phyloP scores from a whole-genome alignment of 2,797 vertebrate genomes.

The Crenuchus spilurus region DNA sequence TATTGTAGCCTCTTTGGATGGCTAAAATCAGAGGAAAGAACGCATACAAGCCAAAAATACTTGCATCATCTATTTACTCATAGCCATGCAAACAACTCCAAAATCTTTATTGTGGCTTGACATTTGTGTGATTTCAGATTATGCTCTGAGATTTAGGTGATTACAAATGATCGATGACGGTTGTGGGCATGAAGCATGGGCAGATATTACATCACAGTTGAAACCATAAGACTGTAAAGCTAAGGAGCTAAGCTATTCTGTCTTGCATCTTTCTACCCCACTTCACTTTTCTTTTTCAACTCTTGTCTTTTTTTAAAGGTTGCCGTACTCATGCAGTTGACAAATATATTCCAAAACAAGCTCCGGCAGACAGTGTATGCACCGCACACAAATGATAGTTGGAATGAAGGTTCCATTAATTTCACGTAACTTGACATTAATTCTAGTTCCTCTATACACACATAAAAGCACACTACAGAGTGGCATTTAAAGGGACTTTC shows the following conservation, averaged over 20 bases:
- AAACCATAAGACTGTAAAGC: neutral
- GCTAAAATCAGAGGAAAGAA: neutral
- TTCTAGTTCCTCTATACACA: conserved; percentile 24
- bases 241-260: no score
- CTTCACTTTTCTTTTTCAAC: neutral
- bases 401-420: neutral
- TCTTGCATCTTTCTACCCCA: neutral
- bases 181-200: neutral
- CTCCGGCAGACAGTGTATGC: neutral
- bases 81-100: neutral
- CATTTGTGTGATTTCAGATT: conserved; percentile 12
- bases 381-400: neutral
- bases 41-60: neutral
- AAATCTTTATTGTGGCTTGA: neutral
- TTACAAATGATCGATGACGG: neutral
- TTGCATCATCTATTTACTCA: conserved; percentile 12
- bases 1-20: neutral
- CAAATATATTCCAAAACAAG: no score
- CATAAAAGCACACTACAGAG: conserved; percentile 25
- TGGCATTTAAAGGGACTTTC: conserved; percentile 46
- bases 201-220: no score
- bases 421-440: conserved; percentile 5
- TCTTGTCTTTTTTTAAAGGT: neutral
- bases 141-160: neutral
- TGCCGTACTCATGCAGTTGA: no score